phyloP scores from a whole-genome alignment of 2,888 invertebrate species.

The Lasioglossum villosulum region DNA sequence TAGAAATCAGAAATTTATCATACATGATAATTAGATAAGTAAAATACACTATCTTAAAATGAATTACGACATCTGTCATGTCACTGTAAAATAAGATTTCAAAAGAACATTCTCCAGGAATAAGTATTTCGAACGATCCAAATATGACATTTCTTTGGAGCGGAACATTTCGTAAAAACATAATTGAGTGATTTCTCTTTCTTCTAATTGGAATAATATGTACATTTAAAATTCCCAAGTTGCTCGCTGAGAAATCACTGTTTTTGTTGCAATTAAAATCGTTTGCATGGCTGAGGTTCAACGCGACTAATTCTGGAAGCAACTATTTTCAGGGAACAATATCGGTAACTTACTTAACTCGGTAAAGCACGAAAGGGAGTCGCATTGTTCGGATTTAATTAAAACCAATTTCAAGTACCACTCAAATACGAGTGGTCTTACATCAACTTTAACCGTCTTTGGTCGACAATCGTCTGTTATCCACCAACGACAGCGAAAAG shows the following conservation, averaged over 20 bases:
- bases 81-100: not conserved
- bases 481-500: slow-evolving; percentile 47
- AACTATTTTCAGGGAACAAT: slow-evolving; percentile 57
- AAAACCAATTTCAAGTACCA: slow-evolving; percentile 70
- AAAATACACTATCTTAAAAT: not conserved
- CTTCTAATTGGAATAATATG: slow-evolving; percentile 29
- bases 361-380: slow-evolving; percentile 52
- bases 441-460: slow-evolving; percentile 66
- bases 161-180: not conserved
- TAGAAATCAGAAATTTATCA: not conserved
- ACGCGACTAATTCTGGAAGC: slow-evolving; percentile 36
- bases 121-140: not conserved
- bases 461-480: slow-evolving; percentile 37
- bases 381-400: slow-evolving; percentile 75
- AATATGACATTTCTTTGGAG: not conserved
- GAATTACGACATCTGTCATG: not conserved
- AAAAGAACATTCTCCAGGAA: not conserved
- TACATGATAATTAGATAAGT: not conserved
- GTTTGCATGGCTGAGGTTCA: slow-evolving; percentile 42
- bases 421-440: slow-evolving; percentile 64
- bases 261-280: slow-evolving; percentile 66
- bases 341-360: slow-evolving; percentile 56
- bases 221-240: slow-evolving; percentile 22
- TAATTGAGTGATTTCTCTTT: not conserved
- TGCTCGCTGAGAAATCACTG: slow-evolving; percentile 24